A percentile compares a stretch with the other conserved stretches of the same genome.
Conservation (phyloP, 2,113 vertebrate species). For the Kryptolebias marmoratus region DNA sequence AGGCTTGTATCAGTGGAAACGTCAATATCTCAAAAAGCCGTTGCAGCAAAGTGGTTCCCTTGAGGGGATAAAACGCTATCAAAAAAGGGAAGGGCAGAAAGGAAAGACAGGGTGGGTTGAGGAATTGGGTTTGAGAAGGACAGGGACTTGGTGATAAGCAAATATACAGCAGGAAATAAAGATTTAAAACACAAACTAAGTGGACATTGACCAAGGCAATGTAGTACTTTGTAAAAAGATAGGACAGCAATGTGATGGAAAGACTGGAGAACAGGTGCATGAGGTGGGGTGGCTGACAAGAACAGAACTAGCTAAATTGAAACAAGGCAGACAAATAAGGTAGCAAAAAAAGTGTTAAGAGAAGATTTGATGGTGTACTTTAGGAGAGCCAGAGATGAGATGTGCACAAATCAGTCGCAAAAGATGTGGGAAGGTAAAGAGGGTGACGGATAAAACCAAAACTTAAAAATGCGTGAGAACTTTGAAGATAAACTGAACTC, state of each 20-base stretch:
- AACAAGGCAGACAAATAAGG: constrained; percentile 42
- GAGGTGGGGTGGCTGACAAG: constrained; percentile 6
- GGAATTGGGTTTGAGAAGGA: constrained; percentile 14
- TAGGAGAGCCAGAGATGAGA: constrained; percentile 38
- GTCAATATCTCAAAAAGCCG: constrained; percentile 76
- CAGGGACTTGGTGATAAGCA: constrained; percentile 52
- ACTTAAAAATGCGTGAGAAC: constrained; percentile 17
- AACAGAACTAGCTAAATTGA: constrained; percentile 38
- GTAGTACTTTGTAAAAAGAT: constrained; percentile 34
- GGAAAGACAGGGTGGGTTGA: neutral
- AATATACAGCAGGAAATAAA: constrained; percentile 58
- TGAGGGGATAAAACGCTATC: constrained; percentile 52
- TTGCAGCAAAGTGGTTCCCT: constrained; percentile 56
- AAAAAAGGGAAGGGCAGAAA: constrained; percentile 17
- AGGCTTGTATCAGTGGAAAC: constrained; percentile 68
- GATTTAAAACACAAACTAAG: constrained; percentile 52
- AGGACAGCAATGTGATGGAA: constrained; percentile 13
- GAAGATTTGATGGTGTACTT: constrained; percentile 40
- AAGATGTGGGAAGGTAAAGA: constrained; percentile 46
- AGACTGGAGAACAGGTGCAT: constrained; percentile 32
- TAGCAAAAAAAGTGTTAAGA: constrained; percentile 14
- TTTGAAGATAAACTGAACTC: constrained; percentile 21
- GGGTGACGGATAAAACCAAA: constrained; percentile 49
- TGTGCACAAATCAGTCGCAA: constrained; percentile 14
- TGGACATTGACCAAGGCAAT: constrained; percentile 38